Base-by-base conservation (phyloP, 1,140 invertebrate species). In the Drosophila insularis region DNA sequence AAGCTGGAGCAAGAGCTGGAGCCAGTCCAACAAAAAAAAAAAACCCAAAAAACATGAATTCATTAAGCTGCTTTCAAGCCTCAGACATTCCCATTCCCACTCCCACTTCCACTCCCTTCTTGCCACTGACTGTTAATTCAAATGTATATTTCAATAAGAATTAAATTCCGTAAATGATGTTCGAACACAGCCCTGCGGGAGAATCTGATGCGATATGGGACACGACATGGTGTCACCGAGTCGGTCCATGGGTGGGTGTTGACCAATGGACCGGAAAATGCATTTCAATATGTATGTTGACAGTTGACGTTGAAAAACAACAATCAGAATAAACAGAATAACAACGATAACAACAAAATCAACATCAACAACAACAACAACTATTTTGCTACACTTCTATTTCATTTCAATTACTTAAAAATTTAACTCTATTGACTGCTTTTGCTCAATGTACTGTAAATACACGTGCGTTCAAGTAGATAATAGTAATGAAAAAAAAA, bases 21-120 rank as follows among this genome's bases (percentile, higher is more conserved):
- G 39, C 21, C 63, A 63, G 50, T 35, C 68, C 63, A 58, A 27
- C n/a, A n/a, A n/a, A n/a, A n/a, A n/a, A n/a, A n/a, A n/a, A n/a
- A n/a, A n/a, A n/a, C n/a, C n/a, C n/a, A 27, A 64, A 78, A 89
- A 78, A 89, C 84, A 87, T 71, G 84, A 87, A 87, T 87, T 87
- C 80, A 87, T 89, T 87, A 89, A 89, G 76, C 80, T 14, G 31
- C 59, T 77, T 64, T 27, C 40, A n/a, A 23, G 31, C 59, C 35
- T 21, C 27, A 31, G 4, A 23, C 35, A 56, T 59, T 6, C n/a
- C 23, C 62, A 17, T 14, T 13, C 37, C 19, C 10, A 14, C 11
- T 31, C 32, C 14, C 35, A 14, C 8, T 8, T 27, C 23, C 13
- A 39, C 17, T 55, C 37, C 50, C 63, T 64, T 37, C 32, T 10